Base-by-base conservation (phyloP, 2,113 vertebrate species). In the Otis tarda region DNA sequence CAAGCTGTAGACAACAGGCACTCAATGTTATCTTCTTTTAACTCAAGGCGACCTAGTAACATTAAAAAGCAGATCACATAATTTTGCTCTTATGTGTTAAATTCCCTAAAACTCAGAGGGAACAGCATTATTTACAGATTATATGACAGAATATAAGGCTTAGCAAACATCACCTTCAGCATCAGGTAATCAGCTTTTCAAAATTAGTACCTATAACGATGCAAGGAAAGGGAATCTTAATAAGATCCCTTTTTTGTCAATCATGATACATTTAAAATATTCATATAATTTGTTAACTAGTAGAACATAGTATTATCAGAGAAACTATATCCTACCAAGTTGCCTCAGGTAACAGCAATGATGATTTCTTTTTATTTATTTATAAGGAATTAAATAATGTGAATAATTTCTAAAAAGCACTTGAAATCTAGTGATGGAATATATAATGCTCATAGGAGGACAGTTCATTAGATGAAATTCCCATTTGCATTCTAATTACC, bases 21-120 rank as follows among this genome's bases (percentile, higher is more conserved):
- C 98, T 99, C 99, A 63, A 99, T 99, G 87, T 99, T 99, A 95
- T 99, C 99, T 98, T 99, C 99, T 94, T 99, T 98, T 96, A 99
- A 97, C 97, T 99, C 99, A 74, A 99, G 98, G 73, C 98, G 99
- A 67, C 99, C 99, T 99, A 96, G 85, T 47, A 68, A 82, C 41
- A 81, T 63, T 55, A 83, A 84, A 93, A 97, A 86, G 94, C 88
- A 92, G 33, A 71, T 68, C 23, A 69, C 56, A 70, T 95, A 67
- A 94, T 59, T 84, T 89, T 76, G 31, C 39, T 68, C 41, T 70
- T 78, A 74, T 88, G 73, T 61, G 25, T 88, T 50, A 67, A 64
- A 52, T 77, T 56, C 59, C 16, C 31, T 67, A 79, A 91, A 93
- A 82, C 18, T 52, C 49, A 47, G 41, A 75, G 6, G 56, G 20